Evolutionary conservation across 2,113 vertebrate genomes (phyloP).

Genomic region (Cynopterus brachyotis): DNA sequence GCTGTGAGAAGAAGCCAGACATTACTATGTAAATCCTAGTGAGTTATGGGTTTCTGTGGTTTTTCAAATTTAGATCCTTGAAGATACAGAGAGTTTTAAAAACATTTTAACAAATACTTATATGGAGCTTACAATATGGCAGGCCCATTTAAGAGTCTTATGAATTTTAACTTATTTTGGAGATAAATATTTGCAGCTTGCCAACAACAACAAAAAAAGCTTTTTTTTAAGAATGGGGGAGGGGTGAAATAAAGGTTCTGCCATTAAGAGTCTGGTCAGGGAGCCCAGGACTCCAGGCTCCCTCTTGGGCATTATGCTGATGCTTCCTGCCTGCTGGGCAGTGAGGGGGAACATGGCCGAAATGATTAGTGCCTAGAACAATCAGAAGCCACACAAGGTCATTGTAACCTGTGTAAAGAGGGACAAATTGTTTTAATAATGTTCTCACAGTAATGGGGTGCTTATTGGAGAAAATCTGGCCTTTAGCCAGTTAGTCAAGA

Average conservation of each 20-base stretch:
- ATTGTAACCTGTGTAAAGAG: not conserved
- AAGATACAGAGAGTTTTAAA: not conserved
- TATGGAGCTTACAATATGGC: not conserved
- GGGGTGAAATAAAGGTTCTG: constrained; percentile 50
- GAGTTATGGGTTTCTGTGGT: not conserved
- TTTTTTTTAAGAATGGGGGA: not conserved
- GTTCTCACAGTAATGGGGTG: not conserved
- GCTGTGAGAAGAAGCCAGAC: constrained; percentile 14
- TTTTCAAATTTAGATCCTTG: constrained; percentile 36
- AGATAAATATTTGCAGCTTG: not conserved
- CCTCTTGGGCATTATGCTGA: constrained; percentile 32
- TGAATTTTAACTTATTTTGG: not conserved
- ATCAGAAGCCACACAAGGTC: constrained; percentile 1
- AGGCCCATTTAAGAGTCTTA: not conserved
- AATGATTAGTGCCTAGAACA: not conserved
- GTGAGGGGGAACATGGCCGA: not conserved
- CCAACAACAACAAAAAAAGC: not conserved
- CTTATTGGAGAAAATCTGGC: not conserved
- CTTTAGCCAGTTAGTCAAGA: not conserved
- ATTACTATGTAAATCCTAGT: not conserved
- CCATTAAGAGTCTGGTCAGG: constrained; percentile 47
- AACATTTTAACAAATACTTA: not conserved
- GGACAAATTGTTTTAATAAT: not conserved
- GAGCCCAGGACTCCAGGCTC: not conserved
- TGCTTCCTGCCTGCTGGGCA: constrained; percentile 19